A percentile compares a stretch with the other conserved stretches of the same genome.
These are phyloP conservation scores for Threskiornis aethiopicus DNA, from an alignment of 2,797 vertebrate genomes.

Conservation along the genomic window DNA sequence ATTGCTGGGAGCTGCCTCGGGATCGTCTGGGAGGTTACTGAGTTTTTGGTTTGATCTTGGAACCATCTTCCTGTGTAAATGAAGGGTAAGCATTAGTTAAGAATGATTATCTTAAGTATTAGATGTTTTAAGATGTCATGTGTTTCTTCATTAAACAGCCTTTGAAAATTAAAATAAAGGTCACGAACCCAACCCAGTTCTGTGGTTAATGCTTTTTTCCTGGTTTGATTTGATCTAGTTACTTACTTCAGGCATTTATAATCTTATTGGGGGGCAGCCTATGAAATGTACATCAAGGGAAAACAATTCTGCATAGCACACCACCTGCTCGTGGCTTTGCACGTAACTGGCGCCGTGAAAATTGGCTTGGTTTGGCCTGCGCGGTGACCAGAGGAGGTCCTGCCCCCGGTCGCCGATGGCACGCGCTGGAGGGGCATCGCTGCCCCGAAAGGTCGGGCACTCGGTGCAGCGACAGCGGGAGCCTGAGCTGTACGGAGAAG, in stretches of 20 bases:
- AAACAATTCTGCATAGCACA: not conserved
- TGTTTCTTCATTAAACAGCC: not conserved
- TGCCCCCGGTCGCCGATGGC: accelerated
- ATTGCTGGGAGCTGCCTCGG: not conserved
- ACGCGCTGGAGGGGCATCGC: accelerated
- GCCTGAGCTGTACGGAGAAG: accelerated
- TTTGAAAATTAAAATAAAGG: not conserved
- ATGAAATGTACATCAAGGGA: accelerated
- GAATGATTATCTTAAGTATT: not conserved
- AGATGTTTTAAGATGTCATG: not conserved
- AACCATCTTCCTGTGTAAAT: not conserved
- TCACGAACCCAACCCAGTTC: not conserved
- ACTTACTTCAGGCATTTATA: not conserved
- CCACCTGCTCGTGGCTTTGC: not conserved
- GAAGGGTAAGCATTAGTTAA: not conserved
- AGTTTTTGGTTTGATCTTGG: not conserved
- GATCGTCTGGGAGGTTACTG: not conserved
- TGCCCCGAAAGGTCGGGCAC: accelerated
- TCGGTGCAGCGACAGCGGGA: accelerated
- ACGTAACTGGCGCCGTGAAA: accelerated
- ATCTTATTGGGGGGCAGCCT: not conserved
- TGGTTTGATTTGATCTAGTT: not conserved
- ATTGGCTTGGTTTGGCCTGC: not conserved
- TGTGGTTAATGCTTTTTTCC: not conserved
- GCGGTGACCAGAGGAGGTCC: not conserved